Evolutionary conservation across 2,888 invertebrate species (phyloP).

Genomic region (Frankliniella intonsa): DNA sequence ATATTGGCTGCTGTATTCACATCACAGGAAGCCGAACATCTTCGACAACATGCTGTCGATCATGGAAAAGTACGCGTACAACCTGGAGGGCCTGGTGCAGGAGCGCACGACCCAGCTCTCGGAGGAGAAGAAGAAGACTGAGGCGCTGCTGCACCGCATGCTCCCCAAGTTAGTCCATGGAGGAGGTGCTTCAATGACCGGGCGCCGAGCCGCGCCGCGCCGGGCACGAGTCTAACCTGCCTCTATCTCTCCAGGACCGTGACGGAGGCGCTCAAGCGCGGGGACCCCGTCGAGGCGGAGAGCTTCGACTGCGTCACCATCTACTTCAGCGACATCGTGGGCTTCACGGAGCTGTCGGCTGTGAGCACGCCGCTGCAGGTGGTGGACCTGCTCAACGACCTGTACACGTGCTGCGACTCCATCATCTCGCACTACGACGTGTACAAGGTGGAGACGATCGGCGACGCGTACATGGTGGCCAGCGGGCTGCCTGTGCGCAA

Average conservation of each 20-base stretch:
- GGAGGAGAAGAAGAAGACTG: conserved; percentile 80
- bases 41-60: conserved; percentile 86
- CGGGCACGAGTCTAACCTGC: background rate
- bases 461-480: conserved; percentile 76
- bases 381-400: conserved; percentile 78
- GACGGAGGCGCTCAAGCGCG: conserved; percentile 72
- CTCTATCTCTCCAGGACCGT: conserved; percentile 57
- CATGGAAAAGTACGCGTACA: conserved; percentile 88
- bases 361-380: conserved; percentile 76
- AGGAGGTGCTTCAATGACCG: no score
- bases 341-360: conserved; percentile 75
- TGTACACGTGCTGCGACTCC: conserved; percentile 83
- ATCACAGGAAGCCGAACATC: conserved; percentile 69
- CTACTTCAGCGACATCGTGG: conserved; percentile 80
- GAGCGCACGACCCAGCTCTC: conserved; percentile 74
- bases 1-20: background rate
- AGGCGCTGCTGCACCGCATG: conserved; percentile 78
- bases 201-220: no score
- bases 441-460: conserved; percentile 83
- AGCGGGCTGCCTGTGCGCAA: conserved; percentile 71
- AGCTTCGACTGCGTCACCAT: conserved; percentile 77
- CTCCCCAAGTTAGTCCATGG: conserved; percentile 66
- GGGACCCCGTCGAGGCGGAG: conserved; percentile 74
- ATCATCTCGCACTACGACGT: conserved; percentile 83
- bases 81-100: conserved; percentile 76